Evolutionary conservation across 2,888 invertebrate species (phyloP).

Genomic region (Zhuqinia jingwanae): DNA sequence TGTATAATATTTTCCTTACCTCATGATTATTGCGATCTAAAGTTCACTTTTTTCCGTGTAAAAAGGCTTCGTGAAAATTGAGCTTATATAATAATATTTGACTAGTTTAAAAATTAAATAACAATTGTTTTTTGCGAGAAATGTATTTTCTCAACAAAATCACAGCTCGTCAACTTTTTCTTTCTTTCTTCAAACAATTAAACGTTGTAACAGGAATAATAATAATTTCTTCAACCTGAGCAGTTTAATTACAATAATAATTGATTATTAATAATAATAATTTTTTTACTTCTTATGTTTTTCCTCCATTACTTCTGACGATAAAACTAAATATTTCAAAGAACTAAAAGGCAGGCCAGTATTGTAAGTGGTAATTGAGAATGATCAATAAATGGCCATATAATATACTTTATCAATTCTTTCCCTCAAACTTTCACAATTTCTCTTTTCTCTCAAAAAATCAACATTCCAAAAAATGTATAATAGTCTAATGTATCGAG

Average conservation of each 20-base stretch:
- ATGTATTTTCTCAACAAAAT: constrained; percentile 2
- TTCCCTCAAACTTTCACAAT: too few relatives aligned
- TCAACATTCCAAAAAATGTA: too few relatives aligned
- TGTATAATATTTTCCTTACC: constrained; percentile 26
- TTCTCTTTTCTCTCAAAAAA: too few relatives aligned
- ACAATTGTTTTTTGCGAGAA: neutral
- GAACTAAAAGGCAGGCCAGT: neutral
- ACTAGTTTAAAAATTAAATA: constrained; percentile 1
- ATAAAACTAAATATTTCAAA: neutral
- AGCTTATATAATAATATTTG: too few relatives aligned
- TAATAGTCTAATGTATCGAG: too few relatives aligned
- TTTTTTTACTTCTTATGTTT: too few relatives aligned
- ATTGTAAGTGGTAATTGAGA: neutral
- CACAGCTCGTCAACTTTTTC: constrained; percentile 6
- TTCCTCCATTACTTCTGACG: neutral
- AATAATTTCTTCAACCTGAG: neutral
- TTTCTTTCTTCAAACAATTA: neutral
- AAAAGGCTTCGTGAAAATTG: constrained; percentile 55
- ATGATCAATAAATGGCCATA: neutral
- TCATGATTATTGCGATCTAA: constrained; percentile 63
- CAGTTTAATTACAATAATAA: neutral
- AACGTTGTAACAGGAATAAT: neutral
- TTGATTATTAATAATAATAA: too few relatives aligned
- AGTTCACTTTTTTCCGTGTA: constrained; percentile 53
- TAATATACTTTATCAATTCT: neutral